Conservation (phyloP, 2,888 invertebrate species). For the Andrena marginata region DNA sequence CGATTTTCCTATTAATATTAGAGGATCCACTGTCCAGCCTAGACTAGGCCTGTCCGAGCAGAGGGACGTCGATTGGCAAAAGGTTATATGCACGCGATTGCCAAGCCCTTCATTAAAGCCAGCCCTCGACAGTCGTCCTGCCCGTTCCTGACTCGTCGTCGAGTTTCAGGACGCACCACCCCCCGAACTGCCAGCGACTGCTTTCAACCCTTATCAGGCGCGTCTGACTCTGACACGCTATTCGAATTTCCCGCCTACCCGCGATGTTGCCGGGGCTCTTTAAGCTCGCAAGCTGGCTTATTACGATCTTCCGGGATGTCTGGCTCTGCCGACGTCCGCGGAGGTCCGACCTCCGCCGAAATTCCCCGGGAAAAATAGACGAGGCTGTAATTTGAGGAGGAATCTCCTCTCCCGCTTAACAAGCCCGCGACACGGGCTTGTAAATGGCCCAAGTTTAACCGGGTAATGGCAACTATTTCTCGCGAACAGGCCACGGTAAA, state of each 20-base stretch:
- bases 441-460: slow-evolving; percentile 10
- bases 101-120: slow-evolving; percentile 37
- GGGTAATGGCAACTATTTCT: slow-evolving; percentile 1
- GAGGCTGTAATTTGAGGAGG: background rate
- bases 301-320: slow-evolving; percentile 47
- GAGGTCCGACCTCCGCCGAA: background rate
- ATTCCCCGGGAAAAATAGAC: background rate
- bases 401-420: background rate
- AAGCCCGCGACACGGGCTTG: background rate
- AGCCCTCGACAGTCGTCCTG: slow-evolving; percentile 23
- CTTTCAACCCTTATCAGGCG: slow-evolving; percentile 70
- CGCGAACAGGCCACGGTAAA: background rate
- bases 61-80: background rate
- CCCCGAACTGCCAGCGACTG: slow-evolving; percentile 44
- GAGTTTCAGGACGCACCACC: slow-evolving; percentile 61
- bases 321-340: slow-evolving; percentile 15
- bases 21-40: too few species aligned
- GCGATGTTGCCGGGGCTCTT: slow-evolving; percentile 47
- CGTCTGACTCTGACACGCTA: slow-evolving; percentile 70
- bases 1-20: too few species aligned
- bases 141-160: slow-evolving; percentile 43
- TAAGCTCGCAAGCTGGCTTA: slow-evolving; percentile 58
- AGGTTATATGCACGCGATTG: slow-evolving; percentile 5
- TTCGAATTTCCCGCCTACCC: slow-evolving; percentile 64
- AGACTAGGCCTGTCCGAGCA: background rate